A percentile compares a stretch with the other conserved stretches of the same genome.
Conservation (phyloP, 2,113 vertebrate species). For the Albula goreensis region DNA sequence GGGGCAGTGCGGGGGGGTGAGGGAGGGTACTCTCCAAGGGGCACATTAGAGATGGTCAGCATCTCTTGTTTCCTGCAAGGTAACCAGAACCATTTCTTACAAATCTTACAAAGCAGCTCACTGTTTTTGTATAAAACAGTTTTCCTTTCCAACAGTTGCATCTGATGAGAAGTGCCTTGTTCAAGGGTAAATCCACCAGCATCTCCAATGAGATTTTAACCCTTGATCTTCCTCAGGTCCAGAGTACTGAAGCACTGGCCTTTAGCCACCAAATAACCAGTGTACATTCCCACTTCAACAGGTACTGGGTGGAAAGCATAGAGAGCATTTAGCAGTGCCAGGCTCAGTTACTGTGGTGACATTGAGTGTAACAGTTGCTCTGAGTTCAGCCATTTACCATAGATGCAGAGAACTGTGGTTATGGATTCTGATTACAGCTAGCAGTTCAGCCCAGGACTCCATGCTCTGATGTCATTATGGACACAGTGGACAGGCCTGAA, state of each 20-base stretch:
- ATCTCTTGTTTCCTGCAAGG: conserved; percentile 90
- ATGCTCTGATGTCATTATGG: neutral
- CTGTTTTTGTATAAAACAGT: neutral
- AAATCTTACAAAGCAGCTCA: neutral
- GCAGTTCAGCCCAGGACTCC: neutral
- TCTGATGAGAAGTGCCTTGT: neutral
- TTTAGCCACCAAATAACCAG: neutral
- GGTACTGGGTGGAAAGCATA: neutral
- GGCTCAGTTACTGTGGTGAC: neutral
- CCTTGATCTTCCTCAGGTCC: conserved; percentile 4
- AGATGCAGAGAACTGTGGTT: neutral
- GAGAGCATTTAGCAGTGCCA: no score
- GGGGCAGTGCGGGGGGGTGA: conserved; percentile 90
- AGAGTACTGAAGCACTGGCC: neutral
- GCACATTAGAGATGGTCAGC: conserved; percentile 79
- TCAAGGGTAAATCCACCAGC: neutral
- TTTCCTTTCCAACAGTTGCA: neutral
- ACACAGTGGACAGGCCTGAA: neutral
- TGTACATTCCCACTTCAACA: neutral
- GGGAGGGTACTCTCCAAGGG: conserved; percentile 81
- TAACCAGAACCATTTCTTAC: conserved; percentile 31
- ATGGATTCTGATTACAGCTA: neutral
- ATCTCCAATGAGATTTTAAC: neutral
- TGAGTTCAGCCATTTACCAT: neutral
- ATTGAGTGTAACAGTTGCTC: neutral